Evolutionary conservation across 2,113 vertebrate species (phyloP), one percentile per base, ranked within the genome.

Genomic region (Silurus meridionalis): DNA sequence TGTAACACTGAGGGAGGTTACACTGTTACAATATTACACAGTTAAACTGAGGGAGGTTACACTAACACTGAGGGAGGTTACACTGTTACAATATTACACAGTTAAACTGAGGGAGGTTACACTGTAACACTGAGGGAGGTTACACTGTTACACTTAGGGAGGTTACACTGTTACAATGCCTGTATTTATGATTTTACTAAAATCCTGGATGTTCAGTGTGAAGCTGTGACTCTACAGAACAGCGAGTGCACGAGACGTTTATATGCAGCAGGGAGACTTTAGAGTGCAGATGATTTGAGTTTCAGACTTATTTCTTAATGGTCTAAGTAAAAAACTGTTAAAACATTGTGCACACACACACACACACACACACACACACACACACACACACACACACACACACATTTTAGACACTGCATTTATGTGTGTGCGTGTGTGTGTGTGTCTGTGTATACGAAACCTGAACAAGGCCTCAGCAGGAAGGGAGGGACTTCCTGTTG

Each of bases 401-500:
- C 50, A 69, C 17, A 4, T 77, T 77, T 25, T 53, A 71, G 64
- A 71, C 82, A 63, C 28, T 17, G 23, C 52, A 84, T 28, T 23
- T 69, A 83, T 87, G 80, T 71, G 89, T 89, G 82, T 90, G 86
- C 91, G 84, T 87, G 80, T 71, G 89, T 89, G 82, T 90, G 86
- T 91, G 87, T 91, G 57, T 57, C 80, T 90, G 85, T 85, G 80
- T 80, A 11, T 71, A 79, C 55, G 52, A 82, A 93, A 94, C 93
- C 93, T 89, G 87, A 87, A 91, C 87, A 85, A 94, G 91, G 91
- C 93, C 84, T 9, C 64, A 72, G 86, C 89, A 82, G 90, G 87
- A 92, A 92, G 92, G 92, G 91, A 89, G 90, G 91, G 88, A 83
- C 91, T 91, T 92, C 92, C 93, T 92, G 91, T 63, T 78, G 28